A percentile compares a stretch with the other conserved stretches of the same genome.
phyloP scores from a whole-genome alignment of 2,797 vertebrate genomes.

The Triplophysa bombifrons region DNA sequence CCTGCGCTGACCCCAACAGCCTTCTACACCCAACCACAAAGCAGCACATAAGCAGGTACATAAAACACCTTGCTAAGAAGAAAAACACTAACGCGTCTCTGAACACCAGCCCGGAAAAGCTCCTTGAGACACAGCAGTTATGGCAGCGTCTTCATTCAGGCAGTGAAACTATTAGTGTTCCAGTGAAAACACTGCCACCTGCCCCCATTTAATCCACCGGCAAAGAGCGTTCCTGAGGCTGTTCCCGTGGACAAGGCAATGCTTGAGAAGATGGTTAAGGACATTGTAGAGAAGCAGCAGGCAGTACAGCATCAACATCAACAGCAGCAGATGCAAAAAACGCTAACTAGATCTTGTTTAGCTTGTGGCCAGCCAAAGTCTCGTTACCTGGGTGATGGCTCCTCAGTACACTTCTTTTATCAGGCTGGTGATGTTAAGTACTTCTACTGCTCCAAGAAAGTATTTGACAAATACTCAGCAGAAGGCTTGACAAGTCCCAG shows the following conservation, averaged over 20 bases:
- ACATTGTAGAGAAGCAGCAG: constrained; percentile 31
- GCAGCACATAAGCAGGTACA: not conserved
- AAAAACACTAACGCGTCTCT: constrained; percentile 39
- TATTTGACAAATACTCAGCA: no score
- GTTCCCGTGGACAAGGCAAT: not conserved
- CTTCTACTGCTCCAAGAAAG: no score
- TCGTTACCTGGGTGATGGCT: no score
- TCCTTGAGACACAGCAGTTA: not conserved
- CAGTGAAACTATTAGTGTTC: not conserved
- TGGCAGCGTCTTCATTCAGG: not conserved
- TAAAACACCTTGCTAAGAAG: constrained; percentile 27
- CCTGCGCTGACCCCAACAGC: constrained; percentile 45
- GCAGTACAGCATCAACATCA: constrained; percentile 9
- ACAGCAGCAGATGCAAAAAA: not conserved
- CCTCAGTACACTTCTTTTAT: no score
- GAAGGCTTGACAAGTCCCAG: no score
- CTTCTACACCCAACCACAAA: constrained; percentile 46
- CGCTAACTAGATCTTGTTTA: no score
- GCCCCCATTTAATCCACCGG: constrained; percentile 26
- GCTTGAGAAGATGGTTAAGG: constrained; percentile 40
- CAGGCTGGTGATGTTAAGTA: no score
- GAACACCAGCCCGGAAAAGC: constrained; percentile 50
- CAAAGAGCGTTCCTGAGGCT: not conserved
- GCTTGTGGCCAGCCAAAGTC: no score
- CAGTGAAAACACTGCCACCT: constrained; percentile 10